A percentile compares a stretch with the other conserved stretches of the same genome.
Conservation (phyloP, 2,113 vertebrate genomes). For the Marmota monax region DNA sequence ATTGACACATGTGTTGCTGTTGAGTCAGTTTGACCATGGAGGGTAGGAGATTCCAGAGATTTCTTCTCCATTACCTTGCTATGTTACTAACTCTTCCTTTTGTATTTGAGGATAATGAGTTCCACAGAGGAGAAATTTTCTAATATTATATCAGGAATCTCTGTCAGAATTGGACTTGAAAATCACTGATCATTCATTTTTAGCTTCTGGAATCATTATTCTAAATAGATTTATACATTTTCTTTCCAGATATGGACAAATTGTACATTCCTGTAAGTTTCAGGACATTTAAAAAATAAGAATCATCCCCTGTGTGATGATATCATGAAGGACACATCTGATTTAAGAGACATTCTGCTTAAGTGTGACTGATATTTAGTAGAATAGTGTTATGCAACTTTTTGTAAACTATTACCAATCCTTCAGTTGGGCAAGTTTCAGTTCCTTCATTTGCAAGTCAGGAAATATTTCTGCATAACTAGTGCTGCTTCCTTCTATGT, state of each 20-base stretch:
- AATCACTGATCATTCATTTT: not conserved
- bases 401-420: not conserved
- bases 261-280: not conserved
- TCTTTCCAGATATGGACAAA: not conserved
- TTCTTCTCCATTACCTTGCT: not conserved
- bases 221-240: not conserved
- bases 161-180: not conserved
- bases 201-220: not conserved
- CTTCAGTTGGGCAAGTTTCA: not conserved
- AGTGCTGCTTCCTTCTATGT: not conserved
- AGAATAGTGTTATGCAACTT: not conserved
- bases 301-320: not conserved
- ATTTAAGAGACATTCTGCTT: conserved; percentile 1
- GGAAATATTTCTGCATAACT: not conserved
- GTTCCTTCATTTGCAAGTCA: not conserved
- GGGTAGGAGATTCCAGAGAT: not conserved
- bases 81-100: not conserved
- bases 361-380: not conserved
- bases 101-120: not conserved
- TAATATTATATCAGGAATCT: not conserved
- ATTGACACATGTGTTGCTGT: not conserved
- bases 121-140: not conserved
- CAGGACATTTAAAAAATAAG: not conserved
- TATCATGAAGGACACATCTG: not conserved
- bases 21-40: not conserved